Evolutionary conservation across 2,888 invertebrate genomes (phyloP), one percentile per base, ranked within the genome.

Genomic region (Platycheirus rosarum): DNA sequence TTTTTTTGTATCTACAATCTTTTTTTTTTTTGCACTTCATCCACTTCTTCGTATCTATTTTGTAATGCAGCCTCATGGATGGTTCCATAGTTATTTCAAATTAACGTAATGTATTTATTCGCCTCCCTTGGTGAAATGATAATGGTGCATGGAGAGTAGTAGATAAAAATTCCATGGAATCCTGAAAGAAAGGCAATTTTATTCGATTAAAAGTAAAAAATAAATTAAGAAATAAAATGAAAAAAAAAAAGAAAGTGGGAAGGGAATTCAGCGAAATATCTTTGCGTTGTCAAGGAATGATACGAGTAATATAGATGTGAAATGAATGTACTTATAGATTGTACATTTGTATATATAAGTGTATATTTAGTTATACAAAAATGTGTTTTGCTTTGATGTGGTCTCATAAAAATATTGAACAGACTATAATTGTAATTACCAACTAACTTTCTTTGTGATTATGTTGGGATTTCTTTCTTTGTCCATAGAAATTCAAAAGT

Each of bases 21-120:
- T 62, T 20, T 37, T 23, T 20, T 23, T 16, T 13, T 26, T 23
- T 42, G 13, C 9, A 23, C 40, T 57, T 57, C 9, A 23, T 57
- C 26, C 26, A 26, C 14, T 51, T 51, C 18, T 23, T 60, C 26
- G 35, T 44, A 13, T 18, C 42, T 40, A 23, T 32, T 40, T 55
- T 8, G 26, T 16, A 65, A 40, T 75, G 57, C 57, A 70, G 63
- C 57, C 51, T 65, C 65, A 60, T 51, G 63, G 55, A 60, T 63
- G 75, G 63, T 65, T 69, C 63, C 60, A 51, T 70, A 51, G 76
- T 76, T 70, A 76, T 70, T 76, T 80, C 60, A 80, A 77, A 77
- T 77, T 77, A 77, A 66, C 71, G 66, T 77, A 82, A 82, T 82
- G 77, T 73, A 77, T 77, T 82, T 77, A 80, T 70, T 80, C 51